A percentile compares a stretch with the other conserved stretches of the same genome.
These are phyloP conservation scores for Pseudopipra pipra DNA, from an alignment of 2,113 vertebrate species.

Conservation along the genomic window DNA sequence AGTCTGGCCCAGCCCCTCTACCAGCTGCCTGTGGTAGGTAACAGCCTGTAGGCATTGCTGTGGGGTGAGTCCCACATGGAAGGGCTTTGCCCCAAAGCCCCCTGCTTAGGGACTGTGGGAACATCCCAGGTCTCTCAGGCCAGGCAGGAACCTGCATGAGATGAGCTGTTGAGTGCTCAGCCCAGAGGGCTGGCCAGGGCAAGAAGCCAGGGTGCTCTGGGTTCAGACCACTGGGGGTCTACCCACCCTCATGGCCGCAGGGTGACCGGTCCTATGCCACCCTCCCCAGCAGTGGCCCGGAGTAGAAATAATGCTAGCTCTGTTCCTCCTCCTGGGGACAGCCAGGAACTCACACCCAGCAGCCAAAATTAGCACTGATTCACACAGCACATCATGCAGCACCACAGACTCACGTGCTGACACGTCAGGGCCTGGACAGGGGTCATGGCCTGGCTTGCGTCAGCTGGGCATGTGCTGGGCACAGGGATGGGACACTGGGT, in stretches of 20 bases:
- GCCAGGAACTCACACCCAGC: background rate
- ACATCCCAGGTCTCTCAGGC: background rate
- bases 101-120: background rate
- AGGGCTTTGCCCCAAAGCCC: background rate
- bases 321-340: background rate
- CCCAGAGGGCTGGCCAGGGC: background rate
- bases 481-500: background rate
- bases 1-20: background rate
- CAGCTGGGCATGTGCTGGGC: background rate
- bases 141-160: background rate
- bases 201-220: background rate
- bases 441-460: background rate
- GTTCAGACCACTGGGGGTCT: background rate
- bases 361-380: conserved; percentile 48
- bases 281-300: background rate
- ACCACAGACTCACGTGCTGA: background rate
- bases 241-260: fast-evolving
- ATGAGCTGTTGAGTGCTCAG: background rate
- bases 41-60: background rate
- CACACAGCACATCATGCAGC: background rate
- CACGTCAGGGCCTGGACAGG: background rate
- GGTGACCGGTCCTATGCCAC: background rate
- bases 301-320: background rate
- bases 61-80: background rate
- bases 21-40: background rate